Conservation (phyloP, 2,113 vertebrate genomes). For the Balaenoptera acutorostrata region DNA sequence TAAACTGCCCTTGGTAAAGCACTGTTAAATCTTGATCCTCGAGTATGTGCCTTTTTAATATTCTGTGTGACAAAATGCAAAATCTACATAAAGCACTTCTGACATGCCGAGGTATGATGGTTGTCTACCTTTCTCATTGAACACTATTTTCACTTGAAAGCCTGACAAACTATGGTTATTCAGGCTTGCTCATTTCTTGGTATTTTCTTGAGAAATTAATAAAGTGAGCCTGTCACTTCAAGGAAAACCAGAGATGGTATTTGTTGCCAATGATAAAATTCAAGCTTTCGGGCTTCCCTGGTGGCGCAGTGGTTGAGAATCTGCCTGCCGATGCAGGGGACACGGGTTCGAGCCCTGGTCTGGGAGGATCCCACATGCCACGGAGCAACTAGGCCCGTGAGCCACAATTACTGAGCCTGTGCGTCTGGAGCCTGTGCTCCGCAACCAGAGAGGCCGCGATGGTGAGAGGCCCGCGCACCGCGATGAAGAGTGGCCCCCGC, state of each 20-base stretch:
- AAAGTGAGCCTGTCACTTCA: neutral
- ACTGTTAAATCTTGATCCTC: neutral
- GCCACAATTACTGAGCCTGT: no score
- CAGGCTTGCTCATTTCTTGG: neutral
- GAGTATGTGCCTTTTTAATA: neutral
- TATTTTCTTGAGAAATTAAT: constrained; percentile 1
- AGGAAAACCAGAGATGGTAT: neutral
- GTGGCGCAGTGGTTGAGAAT: no score
- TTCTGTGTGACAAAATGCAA: neutral
- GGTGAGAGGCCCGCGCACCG: no score
- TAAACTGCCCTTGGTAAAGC: neutral
- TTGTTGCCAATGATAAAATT: neutral
- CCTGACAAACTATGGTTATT: neutral
- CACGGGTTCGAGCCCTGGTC: no score
- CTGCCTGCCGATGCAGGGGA: no score
- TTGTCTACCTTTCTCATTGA: neutral
- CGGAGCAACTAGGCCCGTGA: no score
- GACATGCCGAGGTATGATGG: neutral
- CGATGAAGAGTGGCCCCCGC: no score
- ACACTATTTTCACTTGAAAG: neutral
- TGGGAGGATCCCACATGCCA: no score
- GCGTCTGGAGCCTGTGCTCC: no score
- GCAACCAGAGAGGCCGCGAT: no score
- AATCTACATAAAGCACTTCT: neutral
- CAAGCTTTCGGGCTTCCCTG: no score